phyloP scores from a whole-genome alignment of 2,888 invertebrate genomes.

The Diaphora mendica region DNA sequence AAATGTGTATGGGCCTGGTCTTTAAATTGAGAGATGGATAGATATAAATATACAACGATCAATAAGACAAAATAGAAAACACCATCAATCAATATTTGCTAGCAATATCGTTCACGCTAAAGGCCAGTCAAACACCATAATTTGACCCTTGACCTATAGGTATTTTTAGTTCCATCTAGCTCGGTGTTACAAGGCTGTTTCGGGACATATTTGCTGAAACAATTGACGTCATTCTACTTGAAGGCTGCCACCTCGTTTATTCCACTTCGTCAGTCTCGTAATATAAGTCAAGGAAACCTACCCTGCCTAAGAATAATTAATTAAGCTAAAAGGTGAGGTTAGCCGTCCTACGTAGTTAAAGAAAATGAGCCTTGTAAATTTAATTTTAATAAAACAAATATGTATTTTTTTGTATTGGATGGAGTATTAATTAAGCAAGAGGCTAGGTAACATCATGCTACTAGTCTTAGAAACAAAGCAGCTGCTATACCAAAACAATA shows the following conservation, averaged over 20 bases:
- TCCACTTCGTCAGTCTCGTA: slow-evolving; percentile 73
- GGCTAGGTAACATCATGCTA: too few species aligned
- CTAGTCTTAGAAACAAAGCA: too few species aligned
- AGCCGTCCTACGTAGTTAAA: slow-evolving; percentile 26
- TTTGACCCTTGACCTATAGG: slow-evolving; percentile 77
- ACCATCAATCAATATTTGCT: slow-evolving; percentile 43
- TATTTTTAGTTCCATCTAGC: slow-evolving; percentile 79
- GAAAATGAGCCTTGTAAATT: neutral
- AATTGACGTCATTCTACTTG: slow-evolving; percentile 79
- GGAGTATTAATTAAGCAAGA: neutral
- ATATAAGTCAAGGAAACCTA: slow-evolving; percentile 57
- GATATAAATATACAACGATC: slow-evolving; percentile 9
- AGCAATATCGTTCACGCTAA: slow-evolving; percentile 44
- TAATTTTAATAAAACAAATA: neutral
- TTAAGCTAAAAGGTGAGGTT: slow-evolving; percentile 31
- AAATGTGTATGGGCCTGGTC: neutral
- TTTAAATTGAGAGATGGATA: too few species aligned
- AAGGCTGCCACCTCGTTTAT: slow-evolving; percentile 72
- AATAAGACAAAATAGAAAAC: slow-evolving; percentile 23
- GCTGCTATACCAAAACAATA: too few species aligned
- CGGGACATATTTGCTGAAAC: slow-evolving; percentile 80
- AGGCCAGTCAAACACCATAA: slow-evolving; percentile 52
- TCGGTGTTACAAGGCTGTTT: slow-evolving; percentile 71
- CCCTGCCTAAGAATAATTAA: slow-evolving; percentile 42
- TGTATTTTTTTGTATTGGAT: neutral